Conservation (phyloP, 2,888 invertebrate species). For the Drosophila mayaguana region DNA sequence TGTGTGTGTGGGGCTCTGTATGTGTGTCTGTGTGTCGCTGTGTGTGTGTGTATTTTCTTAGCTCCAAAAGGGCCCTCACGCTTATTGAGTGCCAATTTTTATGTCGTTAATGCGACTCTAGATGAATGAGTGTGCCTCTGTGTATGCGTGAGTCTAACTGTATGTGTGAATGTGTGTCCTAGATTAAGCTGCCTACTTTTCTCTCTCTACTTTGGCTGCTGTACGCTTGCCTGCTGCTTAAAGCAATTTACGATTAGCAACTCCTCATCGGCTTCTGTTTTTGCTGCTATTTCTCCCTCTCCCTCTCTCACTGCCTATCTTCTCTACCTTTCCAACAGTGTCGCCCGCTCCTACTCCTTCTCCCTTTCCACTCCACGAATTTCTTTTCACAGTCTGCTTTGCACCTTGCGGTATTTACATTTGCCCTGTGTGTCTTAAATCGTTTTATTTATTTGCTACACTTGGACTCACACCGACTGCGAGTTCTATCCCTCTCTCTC, state of each 20-base stretch:
- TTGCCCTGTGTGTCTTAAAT: slow-evolving; percentile 57
- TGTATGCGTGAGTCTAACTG: neutral
- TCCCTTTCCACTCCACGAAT: slow-evolving; percentile 1
- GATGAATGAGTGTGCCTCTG: slow-evolving; percentile 10
- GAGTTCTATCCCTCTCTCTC: neutral
- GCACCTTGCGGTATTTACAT: slow-evolving; percentile 69
- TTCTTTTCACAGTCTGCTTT: slow-evolving; percentile 26
- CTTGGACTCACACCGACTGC: slow-evolving; percentile 15
- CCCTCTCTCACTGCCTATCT: too few species aligned
- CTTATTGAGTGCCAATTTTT: slow-evolving; percentile 78
- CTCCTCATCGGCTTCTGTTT: neutral
- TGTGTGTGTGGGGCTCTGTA: neutral
- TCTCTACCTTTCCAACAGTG: too few species aligned
- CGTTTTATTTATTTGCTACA: slow-evolving; percentile 74
- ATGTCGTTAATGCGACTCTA: slow-evolving; percentile 60
- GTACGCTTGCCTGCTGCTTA: slow-evolving; percentile 35
- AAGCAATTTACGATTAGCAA: slow-evolving; percentile 70
- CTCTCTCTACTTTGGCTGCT: slow-evolving; percentile 19
- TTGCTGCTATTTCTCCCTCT: neutral
- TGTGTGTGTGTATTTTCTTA: slow-evolving; percentile 9
- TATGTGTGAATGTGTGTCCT: slow-evolving; percentile 8
- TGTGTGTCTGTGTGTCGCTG: slow-evolving; percentile 3
- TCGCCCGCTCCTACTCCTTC: too few species aligned
- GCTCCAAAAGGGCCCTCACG: slow-evolving; percentile 62
- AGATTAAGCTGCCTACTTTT: slow-evolving; percentile 49